Evolutionary conservation across 2,113 vertebrate species (phyloP), one percentile per base, ranked within the genome.

Genomic region (Bathybates hornii): DNA sequence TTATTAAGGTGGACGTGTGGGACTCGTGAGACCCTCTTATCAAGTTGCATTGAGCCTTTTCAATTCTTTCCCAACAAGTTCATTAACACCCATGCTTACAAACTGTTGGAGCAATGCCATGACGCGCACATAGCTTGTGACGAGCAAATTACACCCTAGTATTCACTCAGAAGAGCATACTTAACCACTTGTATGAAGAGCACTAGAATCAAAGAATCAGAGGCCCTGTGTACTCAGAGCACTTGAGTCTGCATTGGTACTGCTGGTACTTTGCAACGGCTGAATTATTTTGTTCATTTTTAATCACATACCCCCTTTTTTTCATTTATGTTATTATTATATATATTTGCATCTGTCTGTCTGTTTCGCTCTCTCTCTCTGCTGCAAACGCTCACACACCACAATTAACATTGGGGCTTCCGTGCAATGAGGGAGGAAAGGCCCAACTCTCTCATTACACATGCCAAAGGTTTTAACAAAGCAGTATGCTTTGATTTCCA

Each of bases 381-480:
- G 9, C 80, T 80, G 48, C 80, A 87, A 88, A 80, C 5, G 57
- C 83, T 90, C 85, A 73, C 90, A 80, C 87, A 93, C 88, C 87
- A 36, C 95, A 95, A 95, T 95, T 95, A 95, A 92, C 87, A 78
- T 82, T 11, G 52, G 83, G 85, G 91, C 91, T 94, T 92, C 93
- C 66, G 78, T 92, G 91, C 90, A 57, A 90, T 38, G 91, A 90
- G 87, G 89, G 90, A 88, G 90, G 88, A 90, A 92, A 88, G 90
- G 86, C 91, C 89, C 84, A 6, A 85, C 92, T 93, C 94, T 93
- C 92, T 95, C 93, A 95, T 95, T 95, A 94, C 88, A 7, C 91
- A 92, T 82, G 90, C 93, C 89, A 68, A 94, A 90, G 94, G 92
- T 94, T 93, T 95, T 90, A 94, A 95, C 94, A 95, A 95, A 95